Base-by-base conservation (phyloP, 2,888 invertebrate genomes). In the Athalia rosae region DNA sequence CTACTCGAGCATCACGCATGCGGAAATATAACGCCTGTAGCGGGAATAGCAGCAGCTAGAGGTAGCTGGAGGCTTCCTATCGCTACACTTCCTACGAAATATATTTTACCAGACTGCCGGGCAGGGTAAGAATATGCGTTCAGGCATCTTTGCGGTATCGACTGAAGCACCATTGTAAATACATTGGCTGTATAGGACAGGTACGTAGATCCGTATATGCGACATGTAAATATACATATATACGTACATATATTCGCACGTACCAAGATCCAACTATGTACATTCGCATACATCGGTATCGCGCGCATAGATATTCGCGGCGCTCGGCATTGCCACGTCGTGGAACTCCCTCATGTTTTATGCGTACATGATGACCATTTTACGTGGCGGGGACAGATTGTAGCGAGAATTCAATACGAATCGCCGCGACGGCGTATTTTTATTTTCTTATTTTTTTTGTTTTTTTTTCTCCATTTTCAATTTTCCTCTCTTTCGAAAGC, bases 341-440 rank as follows among this genome's bases (percentile, higher is more conserved):
- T 80, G 80, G 81, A 82, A 79, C 80, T 80, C 81, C 79, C 83
- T 87, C 87, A 87, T 87, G 87, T 87, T 88, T 87, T 87, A 88
- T 88, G 87, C 86, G 87, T 86, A 82, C 81, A 79, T 84, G 83
- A 85, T 86, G 85, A 87, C 87, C 85, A 87, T 87, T 87, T 88
- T 85, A 87, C 82, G 85, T 86, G 84, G 78, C 81, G 81, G 82
- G 80, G 80, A 84, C 86, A 85, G 84, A 86, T 86, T 84, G 85
- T 82, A 81, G 82, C 79, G 64, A 62, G 64, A 62, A 64, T 73
- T 67, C 67, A 56, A 56, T 28, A 71, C 11, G 50, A 76, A 78
- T 78, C 76, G 73, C 66, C 76, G 61, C 15, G 62, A 11, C 76
- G 45, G 66, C 45, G 41, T 71, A 50, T 48, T 76, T 66, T 56